Evolutionary conservation across 2,113 vertebrate species (phyloP).

Genomic region (Halcyon malimbica): DNA sequence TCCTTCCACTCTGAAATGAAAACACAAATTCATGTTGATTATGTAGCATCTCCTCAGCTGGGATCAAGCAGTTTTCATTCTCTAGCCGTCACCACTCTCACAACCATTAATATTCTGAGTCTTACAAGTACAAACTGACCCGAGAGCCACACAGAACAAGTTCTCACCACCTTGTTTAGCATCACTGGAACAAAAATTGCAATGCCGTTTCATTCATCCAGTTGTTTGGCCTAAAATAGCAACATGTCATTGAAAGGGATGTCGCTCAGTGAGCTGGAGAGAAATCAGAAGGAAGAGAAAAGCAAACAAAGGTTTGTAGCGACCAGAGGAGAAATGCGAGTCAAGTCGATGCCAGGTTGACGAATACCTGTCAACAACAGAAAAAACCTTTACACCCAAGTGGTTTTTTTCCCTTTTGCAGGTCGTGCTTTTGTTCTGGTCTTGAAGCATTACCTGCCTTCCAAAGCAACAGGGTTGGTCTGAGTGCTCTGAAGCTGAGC

Average conservation of each 20-base stretch:
- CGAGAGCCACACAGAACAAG: neutral
- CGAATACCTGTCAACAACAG: neutral
- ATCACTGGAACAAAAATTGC: neutral
- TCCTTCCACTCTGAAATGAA: slow-evolving; percentile 10
- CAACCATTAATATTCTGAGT: slow-evolving; percentile 2
- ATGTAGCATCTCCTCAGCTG: neutral
- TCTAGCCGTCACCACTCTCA: neutral
- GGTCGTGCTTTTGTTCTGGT: neutral
- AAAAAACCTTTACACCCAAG: neutral
- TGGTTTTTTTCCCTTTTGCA: neutral
- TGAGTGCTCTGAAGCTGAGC: neutral
- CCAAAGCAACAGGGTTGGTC: neutral
- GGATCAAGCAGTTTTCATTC: neutral
- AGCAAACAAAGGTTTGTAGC: neutral
- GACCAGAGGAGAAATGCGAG: neutral
- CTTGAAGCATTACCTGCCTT: neutral
- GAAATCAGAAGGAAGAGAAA: neutral
- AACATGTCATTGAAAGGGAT: neutral
- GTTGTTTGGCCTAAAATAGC: neutral
- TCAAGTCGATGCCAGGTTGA: neutral
- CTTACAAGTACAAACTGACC: neutral
- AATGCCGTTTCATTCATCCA: neutral
- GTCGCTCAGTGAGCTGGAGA: neutral
- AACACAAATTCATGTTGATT: slow-evolving; percentile 31
- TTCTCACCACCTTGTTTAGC: neutral